Evolutionary conservation across 1,140 invertebrate genomes (phyloP), one percentile per base, ranked within the genome.

Genomic region (Pantala flavescens): DNA sequence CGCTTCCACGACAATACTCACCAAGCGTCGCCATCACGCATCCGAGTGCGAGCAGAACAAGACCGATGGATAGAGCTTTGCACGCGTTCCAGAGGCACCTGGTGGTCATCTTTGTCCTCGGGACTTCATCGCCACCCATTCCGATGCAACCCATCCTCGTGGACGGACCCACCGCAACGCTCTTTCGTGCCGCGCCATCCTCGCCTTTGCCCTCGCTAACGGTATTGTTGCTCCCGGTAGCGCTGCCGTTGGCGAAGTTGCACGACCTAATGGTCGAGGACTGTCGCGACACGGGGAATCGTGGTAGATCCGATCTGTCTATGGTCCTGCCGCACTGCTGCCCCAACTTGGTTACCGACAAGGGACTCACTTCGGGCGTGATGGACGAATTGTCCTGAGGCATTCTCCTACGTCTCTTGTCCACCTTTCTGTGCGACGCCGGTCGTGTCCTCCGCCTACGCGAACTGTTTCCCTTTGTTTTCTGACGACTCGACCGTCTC

Each of bases 11-110:
- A 23, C 5, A 7, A 24, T 24, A 79, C 83, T 84, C 85, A 93
- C 93, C 93, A 80, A 95, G 89, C n/a, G 91, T 93, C 24, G 93
- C 93, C 94, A 96, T 96, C 70, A 91, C 91, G 71, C 91, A 91
- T 63, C 93, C 94, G 49, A 94, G 86, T 75, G 93, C 84, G 88
- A 95, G 92, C 75, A 96, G 85, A 63, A 95, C 84, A 71, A 95
- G 84, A 23, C 93, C 94, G 75, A 94, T 85, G 76, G 91, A 91
- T 10, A 95, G 86, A 28, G 93, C 93, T 79, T 94, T 92, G 81
- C 93, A 94, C 24, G 93, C 93, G 80, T 94, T 92, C 93, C 93
- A 95, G 75, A 95, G 85, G 81, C 93, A 96, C 79, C 89, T 87
- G 24, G 91, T 91, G 77, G 91, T 93, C 84, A 93, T 91, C 85